Conservation (phyloP, 2,113 vertebrate genomes). For the Dicentrarchus labrax region DNA sequence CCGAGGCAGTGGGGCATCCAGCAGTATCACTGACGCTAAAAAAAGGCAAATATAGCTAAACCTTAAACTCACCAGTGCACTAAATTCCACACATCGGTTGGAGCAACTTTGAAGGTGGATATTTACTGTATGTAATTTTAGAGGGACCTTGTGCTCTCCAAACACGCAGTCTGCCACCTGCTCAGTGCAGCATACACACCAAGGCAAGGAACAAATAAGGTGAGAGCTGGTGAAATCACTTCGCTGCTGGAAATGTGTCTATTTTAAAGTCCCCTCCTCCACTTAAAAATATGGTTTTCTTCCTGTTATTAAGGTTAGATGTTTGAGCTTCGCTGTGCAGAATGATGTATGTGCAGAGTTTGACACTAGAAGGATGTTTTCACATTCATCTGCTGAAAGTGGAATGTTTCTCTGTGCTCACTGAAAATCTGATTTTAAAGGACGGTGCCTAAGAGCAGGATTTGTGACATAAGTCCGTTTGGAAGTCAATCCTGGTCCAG, state of each 20-base stretch:
- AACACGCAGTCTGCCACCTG: conserved; percentile 17
- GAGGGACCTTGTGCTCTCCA: conserved; percentile 20
- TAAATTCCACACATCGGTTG: conserved; percentile 75
- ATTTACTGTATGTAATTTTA: conserved; percentile 67
- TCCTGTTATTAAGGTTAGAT: too few relatives aligned
- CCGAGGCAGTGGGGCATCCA: background rate
- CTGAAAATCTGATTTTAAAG: too few relatives aligned
- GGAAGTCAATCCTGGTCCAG: too few relatives aligned
- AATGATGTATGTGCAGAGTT: too few relatives aligned
- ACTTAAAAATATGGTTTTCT: background rate
- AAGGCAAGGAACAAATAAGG: background rate
- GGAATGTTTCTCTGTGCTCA: too few relatives aligned
- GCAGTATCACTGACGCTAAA: conserved; percentile 22
- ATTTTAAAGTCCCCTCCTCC: background rate
- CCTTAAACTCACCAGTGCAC: conserved; percentile 57
- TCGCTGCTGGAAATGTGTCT: background rate
- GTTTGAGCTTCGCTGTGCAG: too few relatives aligned
- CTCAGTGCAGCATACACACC: background rate
- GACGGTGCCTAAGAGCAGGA: too few relatives aligned
- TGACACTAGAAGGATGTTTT: too few relatives aligned
- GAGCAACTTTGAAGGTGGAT: conserved; percentile 72
- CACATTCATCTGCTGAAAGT: too few relatives aligned
- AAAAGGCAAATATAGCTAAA: conserved; percentile 55
- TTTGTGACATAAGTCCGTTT: too few relatives aligned
- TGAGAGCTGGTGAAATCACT: background rate